Percentiles rank a stretch among this genome's conserved stretches.
phyloP scores from a whole-genome alignment of 2,888 invertebrate species.

The Parthenolecanium corni region DNA sequence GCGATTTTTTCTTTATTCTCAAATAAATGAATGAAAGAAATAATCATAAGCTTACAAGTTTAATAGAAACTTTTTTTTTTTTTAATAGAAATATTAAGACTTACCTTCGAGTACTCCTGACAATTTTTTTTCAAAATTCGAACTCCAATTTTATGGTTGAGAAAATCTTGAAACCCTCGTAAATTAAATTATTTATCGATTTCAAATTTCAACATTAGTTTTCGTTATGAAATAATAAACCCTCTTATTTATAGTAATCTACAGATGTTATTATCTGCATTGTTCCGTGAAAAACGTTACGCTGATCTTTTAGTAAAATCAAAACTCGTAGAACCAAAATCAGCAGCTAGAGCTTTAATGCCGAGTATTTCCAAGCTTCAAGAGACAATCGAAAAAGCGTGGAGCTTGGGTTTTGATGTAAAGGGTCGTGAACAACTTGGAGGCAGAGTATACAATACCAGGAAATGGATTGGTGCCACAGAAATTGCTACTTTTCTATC shows the following conservation, averaged over 20 bases:
- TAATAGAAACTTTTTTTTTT: too few relatives aligned
- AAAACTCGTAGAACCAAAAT: slow-evolving; percentile 24
- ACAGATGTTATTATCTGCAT: slow-evolving; percentile 80
- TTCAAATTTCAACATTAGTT: too few relatives aligned
- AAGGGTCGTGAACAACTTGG: slow-evolving; percentile 77
- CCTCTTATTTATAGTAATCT: slow-evolving; percentile 56
- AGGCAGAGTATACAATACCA: slow-evolving; percentile 65
- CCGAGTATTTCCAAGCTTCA: slow-evolving; percentile 78
- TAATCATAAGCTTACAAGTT: too few relatives aligned
- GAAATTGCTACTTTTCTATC: slow-evolving; percentile 77
- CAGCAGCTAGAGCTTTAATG: slow-evolving; percentile 48
- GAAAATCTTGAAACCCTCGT: too few relatives aligned
- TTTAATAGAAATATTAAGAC: too few relatives aligned
- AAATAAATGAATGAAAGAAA: too few relatives aligned
- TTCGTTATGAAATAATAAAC: too few relatives aligned
- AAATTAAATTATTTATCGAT: too few relatives aligned
- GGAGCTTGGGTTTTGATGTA: slow-evolving; percentile 67
- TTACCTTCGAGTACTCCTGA: too few relatives aligned
- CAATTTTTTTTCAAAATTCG: too few relatives aligned
- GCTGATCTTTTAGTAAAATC: slow-evolving; percentile 46
- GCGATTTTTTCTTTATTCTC: too few relatives aligned
- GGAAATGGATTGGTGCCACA: slow-evolving; percentile 89
- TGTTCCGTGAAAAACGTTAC: slow-evolving; percentile 58
- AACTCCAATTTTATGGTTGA: too few relatives aligned
- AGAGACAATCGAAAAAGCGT: slow-evolving; percentile 69